These are phyloP conservation scores for Parapristionchus giblindavisi DNA, from an alignment of 2,888 invertebrate species.

Conservation along the genomic window DNA sequence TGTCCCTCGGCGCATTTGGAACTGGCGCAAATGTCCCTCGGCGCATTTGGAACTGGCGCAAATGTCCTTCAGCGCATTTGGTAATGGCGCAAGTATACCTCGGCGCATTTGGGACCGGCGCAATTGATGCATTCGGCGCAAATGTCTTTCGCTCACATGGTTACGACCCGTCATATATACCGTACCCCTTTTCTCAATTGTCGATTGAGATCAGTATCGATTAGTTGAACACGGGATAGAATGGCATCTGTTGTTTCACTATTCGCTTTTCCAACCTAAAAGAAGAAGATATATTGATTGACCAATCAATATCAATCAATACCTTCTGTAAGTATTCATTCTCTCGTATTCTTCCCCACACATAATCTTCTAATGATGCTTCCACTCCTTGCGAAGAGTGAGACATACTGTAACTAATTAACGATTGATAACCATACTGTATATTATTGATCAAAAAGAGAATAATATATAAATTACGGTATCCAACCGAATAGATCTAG, in stretches of 20 bases:
- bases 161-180: no score
- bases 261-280: slow-evolving; percentile 50
- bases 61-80: no score
- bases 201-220: slow-evolving; percentile 60
- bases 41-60: no score
- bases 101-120: no score
- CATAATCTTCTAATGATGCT: slow-evolving; percentile 62
- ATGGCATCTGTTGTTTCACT: slow-evolving; percentile 53
- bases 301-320: neutral
- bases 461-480: slow-evolving; percentile 4
- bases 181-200: slow-evolving; percentile 64
- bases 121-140: no score
- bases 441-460: no score
- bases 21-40: no score
- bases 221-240: slow-evolving; percentile 54
- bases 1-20: no score
- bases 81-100: no score
- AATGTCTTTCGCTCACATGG: no score
- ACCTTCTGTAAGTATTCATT: slow-evolving; percentile 28
- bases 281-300: no score
- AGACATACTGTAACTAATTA: slow-evolving; percentile 22
- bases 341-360: slow-evolving; percentile 56
- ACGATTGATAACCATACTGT: no score
- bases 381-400: slow-evolving; percentile 39
- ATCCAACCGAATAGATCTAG: neutral